Conservation (phyloP, 2,888 invertebrate species). For the Serrognathus titanus region DNA sequence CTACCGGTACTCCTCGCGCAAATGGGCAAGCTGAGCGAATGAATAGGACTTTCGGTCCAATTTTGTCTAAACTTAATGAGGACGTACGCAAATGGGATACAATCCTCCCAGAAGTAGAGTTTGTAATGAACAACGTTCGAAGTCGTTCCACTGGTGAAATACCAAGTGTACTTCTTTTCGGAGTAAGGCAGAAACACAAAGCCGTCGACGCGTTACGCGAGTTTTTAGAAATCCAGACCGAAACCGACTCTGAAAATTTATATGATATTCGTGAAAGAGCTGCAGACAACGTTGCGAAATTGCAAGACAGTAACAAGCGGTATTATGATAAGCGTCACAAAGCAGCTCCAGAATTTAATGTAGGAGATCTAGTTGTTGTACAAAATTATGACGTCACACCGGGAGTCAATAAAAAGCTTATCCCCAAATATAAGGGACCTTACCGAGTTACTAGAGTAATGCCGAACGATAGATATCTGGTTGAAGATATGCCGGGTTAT, state of each 20-base stretch:
- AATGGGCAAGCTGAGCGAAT: constrained; percentile 35
- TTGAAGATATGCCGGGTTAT: too few species aligned
- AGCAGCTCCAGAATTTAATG: constrained; percentile 16
- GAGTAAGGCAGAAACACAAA: constrained; percentile 27
- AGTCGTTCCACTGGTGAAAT: constrained; percentile 27
- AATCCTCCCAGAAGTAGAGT: constrained; percentile 18
- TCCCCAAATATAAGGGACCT: not conserved
- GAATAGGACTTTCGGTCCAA: constrained; percentile 27
- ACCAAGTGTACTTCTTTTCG: constrained; percentile 30
- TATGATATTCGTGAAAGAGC: constrained; percentile 23
- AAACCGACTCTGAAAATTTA: not conserved
- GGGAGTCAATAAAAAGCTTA: constrained; percentile 13
- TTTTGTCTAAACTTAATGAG: constrained; percentile 26
- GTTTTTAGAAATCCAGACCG: constrained; percentile 6
- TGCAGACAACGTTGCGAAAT: constrained; percentile 18
- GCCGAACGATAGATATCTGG: too few species aligned
- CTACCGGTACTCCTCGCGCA: constrained; percentile 30
- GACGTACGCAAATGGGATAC: constrained; percentile 27
- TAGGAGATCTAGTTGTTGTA: constrained; percentile 24
- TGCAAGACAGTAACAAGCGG: constrained; percentile 26
- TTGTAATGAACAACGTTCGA: constrained; percentile 20
- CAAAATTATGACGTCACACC: constrained; percentile 22
- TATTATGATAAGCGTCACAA: constrained; percentile 31
- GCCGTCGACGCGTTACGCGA: constrained; percentile 10
- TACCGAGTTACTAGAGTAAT: not conserved